A percentile compares a stretch with the other conserved stretches of the same genome.
Conservation (phyloP, 2,888 invertebrate species). For the Stegana nigrithorax region DNA sequence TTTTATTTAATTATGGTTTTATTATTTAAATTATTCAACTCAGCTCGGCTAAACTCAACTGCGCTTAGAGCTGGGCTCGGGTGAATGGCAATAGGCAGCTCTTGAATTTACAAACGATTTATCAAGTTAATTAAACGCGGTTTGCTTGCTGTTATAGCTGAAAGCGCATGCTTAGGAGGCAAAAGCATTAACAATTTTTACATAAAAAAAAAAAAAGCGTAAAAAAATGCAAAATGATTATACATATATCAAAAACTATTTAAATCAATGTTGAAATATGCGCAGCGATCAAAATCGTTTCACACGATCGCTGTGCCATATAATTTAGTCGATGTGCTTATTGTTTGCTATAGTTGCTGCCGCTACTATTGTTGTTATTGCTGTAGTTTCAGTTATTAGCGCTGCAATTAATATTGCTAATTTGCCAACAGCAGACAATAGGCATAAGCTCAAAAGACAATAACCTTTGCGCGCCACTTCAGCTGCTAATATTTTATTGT, state of each 20-base stretch:
- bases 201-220: background rate
- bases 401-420: conserved; percentile 39
- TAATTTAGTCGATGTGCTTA: too few relatives aligned
- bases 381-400: conserved; percentile 24
- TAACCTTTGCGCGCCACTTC: conserved; percentile 2
- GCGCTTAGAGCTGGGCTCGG: background rate
- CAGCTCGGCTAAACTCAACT: background rate
- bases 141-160: conserved; percentile 21
- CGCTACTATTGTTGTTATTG: too few relatives aligned
- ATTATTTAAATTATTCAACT: background rate
- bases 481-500: too few relatives aligned
- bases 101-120: conserved; percentile 57
- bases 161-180: too few relatives aligned
- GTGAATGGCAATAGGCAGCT: conserved; percentile 9
- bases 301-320: conserved; percentile 51
- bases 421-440: conserved; percentile 45
- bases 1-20: background rate
- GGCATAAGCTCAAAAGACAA: too few relatives aligned
- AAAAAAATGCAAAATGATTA: too few relatives aligned
- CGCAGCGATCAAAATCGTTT: conserved; percentile 55
- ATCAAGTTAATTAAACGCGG: conserved; percentile 58
- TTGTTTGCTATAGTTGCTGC: too few relatives aligned
- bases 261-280: conserved; percentile 51
- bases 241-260: conserved; percentile 30
- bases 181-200: too few relatives aligned